phyloP scores from a whole-genome alignment of 2,888 invertebrate genomes.

The Tipula vernalis region DNA sequence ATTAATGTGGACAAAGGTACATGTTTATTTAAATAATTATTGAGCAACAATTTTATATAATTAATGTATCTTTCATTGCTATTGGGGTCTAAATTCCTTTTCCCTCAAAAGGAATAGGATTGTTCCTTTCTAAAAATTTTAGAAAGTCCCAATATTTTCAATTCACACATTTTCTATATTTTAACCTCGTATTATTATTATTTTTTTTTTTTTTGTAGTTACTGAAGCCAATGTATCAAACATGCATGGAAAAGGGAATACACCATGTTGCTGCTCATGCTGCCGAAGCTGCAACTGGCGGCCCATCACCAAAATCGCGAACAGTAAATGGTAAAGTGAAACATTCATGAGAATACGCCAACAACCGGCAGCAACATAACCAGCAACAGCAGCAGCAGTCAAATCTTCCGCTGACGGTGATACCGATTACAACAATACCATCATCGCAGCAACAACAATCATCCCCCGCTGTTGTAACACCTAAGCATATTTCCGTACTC shows the following conservation, averaged over 20 bases:
- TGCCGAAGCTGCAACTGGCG: conserved; percentile 52
- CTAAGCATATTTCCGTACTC: neutral
- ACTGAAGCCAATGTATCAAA: conserved; percentile 72
- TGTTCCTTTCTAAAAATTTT: too few species aligned
- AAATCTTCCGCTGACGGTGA: conserved; percentile 7
- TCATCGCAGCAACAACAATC: conserved; percentile 5
- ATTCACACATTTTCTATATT: neutral
- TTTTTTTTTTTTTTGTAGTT: conserved; percentile 42
- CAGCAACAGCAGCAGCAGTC: conserved; percentile 16
- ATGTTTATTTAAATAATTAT: too few species aligned
- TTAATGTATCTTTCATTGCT: too few species aligned
- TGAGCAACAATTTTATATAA: too few species aligned
- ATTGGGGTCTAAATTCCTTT: too few species aligned
- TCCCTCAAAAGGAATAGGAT: too few species aligned
- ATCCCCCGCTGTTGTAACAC: conserved; percentile 8
- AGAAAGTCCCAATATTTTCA: too few species aligned
- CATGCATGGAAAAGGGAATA: conserved; percentile 69
- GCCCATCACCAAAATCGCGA: conserved; percentile 23
- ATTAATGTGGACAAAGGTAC: too few species aligned
- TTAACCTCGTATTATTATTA: neutral
- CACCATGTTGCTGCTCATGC: conserved; percentile 70
- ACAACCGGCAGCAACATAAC: conserved; percentile 20
- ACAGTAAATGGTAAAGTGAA: conserved; percentile 33
- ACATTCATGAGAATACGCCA: conserved; percentile 38
- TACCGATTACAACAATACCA: conserved; percentile 12